These are phyloP conservation scores for Pelodiscus sinensis DNA, from an alignment of 2,113 vertebrate species.

Conservation along the genomic window DNA sequence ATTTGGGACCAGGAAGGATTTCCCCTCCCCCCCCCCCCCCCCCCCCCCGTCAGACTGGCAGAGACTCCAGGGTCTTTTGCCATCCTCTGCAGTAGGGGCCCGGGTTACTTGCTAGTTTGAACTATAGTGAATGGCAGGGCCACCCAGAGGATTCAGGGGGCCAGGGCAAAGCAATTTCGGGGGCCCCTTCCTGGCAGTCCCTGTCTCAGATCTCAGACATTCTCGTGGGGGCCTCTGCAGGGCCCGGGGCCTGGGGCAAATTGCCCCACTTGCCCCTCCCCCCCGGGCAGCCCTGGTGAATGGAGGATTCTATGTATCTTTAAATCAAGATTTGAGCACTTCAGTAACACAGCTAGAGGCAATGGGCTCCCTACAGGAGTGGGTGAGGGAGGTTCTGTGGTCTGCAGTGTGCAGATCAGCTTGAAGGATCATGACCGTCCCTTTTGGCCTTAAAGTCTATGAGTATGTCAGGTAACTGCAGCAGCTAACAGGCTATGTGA, in stretches of 20 bases:
- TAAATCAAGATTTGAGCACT: background rate
- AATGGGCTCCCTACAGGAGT: background rate
- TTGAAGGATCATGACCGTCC: background rate
- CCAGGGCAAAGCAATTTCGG: no score
- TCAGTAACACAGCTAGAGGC: background rate
- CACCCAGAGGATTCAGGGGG: no score
- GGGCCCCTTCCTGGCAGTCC: no score
- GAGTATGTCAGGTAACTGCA: background rate
- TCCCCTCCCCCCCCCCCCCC: no score
- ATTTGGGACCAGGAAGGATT: background rate
- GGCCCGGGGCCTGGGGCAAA: no score
- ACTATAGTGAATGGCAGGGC: background rate
- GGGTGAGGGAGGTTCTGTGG: background rate
- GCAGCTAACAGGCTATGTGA: background rate
- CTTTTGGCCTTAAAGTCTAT: background rate
- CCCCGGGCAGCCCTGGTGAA: no score
- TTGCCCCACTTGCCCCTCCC: no score
- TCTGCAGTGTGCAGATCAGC: background rate
- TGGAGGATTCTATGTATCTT: background rate
- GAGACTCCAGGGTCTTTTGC: background rate
- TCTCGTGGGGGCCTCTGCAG: no score
- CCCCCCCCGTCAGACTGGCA: background rate
- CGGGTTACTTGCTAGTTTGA: background rate
- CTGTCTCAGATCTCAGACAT: no score
- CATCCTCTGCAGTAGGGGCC: background rate